Conservation (phyloP, 2,888 invertebrate genomes). For the Stenotaenia linearis region DNA sequence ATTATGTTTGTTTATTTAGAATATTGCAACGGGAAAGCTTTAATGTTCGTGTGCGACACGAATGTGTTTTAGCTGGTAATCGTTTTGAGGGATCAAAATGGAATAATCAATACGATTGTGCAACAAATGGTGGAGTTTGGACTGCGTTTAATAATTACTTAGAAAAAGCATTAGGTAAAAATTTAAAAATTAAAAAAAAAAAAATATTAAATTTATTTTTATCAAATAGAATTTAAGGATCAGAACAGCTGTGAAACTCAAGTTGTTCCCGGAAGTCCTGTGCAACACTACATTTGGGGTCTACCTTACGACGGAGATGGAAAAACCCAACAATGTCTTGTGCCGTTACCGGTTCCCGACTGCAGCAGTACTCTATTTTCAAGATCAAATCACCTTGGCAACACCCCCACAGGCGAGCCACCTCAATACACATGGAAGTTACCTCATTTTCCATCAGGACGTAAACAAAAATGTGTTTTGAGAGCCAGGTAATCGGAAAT, state of each 20-base stretch:
- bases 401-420: slow-evolving; percentile 42
- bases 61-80: slow-evolving; percentile 44
- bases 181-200: neutral
- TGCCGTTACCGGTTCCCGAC: slow-evolving; percentile 42
- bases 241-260: slow-evolving; percentile 40
- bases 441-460: slow-evolving; percentile 46
- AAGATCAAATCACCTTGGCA: slow-evolving; percentile 48
- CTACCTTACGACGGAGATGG: slow-evolving; percentile 43
- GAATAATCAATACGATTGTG: slow-evolving; percentile 44
- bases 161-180: slow-evolving; percentile 44
- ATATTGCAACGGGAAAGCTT: neutral
- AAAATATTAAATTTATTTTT: neutral
- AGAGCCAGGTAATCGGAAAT: slow-evolving; percentile 43
- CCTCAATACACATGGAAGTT: slow-evolving; percentile 45
- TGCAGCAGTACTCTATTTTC: slow-evolving; percentile 45
- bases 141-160: slow-evolving; percentile 44
- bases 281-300: slow-evolving; percentile 43
- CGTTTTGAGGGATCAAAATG: slow-evolving; percentile 40
- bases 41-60: slow-evolving; percentile 40
- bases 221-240: slow-evolving; percentile 40
- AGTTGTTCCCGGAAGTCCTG: slow-evolving; percentile 29
- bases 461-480: slow-evolving; percentile 44
- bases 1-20: neutral
- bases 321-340: slow-evolving; percentile 42
- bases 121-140: slow-evolving; percentile 44